phyloP scores from a whole-genome alignment of 1,140 invertebrate species.

The Capitella teleta region DNA sequence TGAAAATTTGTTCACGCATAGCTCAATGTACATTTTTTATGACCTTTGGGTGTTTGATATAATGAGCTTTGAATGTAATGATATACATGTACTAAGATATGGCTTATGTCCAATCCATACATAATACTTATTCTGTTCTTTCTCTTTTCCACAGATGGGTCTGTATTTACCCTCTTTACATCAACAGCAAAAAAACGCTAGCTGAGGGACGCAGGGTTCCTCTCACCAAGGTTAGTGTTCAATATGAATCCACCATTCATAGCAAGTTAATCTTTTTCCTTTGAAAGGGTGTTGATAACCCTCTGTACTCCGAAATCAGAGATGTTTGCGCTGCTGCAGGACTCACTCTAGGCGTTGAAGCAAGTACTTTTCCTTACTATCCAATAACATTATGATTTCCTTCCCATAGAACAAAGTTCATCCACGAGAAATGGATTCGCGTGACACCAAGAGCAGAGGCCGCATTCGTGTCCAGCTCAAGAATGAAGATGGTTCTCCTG shows the following conservation, averaged over 20 bases:
- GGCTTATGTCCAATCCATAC: neutral
- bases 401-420: slow-evolving; percentile 69
- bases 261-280: too few species aligned
- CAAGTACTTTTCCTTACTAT: slow-evolving; percentile 15
- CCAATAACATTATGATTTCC: slow-evolving; percentile 7
- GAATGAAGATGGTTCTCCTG: slow-evolving; percentile 74
- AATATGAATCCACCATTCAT: slow-evolving; percentile 7
- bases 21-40: neutral
- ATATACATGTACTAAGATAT: too few species aligned
- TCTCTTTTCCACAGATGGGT: slow-evolving; percentile 59
- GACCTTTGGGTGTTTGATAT: neutral
- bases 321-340: slow-evolving; percentile 76
- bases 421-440: slow-evolving; percentile 79
- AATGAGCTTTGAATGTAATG: too few species aligned
- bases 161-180: slow-evolving; percentile 90
- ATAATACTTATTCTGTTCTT: neutral
- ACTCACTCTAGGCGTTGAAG: slow-evolving; percentile 73
- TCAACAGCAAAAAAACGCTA: slow-evolving; percentile 85
- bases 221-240: slow-evolving; percentile 62
- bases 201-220: slow-evolving; percentile 73
- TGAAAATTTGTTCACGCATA: slow-evolving; percentile 1
- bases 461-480: slow-evolving; percentile 82
- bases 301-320: slow-evolving; percentile 81
- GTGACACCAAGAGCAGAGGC: slow-evolving; percentile 63
- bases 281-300: slow-evolving; percentile 89